Evolutionary conservation across 2,888 invertebrate species (phyloP).

Genomic region (Chouioia cunea): DNA sequence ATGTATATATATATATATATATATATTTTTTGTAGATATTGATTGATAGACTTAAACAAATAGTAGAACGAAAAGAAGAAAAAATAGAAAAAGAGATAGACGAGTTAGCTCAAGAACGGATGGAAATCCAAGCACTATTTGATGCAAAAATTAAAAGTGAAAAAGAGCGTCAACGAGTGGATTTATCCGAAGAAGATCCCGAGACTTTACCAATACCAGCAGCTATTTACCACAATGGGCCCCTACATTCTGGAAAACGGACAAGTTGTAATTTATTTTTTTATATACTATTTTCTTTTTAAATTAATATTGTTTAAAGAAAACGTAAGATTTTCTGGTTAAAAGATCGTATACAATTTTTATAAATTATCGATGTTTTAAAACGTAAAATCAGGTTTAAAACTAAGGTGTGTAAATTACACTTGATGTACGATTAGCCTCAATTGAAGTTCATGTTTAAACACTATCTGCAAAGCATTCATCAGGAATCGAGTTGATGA

Average conservation of each 20-base stretch:
- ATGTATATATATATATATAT: not conserved
- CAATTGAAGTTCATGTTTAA: too few relatives aligned
- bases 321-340: too few relatives aligned
- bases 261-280: slow-evolving; percentile 59
- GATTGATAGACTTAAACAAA: slow-evolving; percentile 56
- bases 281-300: slow-evolving; percentile 32
- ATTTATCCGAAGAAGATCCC: slow-evolving; percentile 54
- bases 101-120: slow-evolving; percentile 58
- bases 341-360: slow-evolving; percentile 1
- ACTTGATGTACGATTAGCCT: too few relatives aligned
- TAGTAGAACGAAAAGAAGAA: slow-evolving; percentile 56
- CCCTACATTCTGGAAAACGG: slow-evolving; percentile 59
- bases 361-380: not conserved
- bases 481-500: too few relatives aligned
- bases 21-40: slow-evolving; percentile 42
- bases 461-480: too few relatives aligned
- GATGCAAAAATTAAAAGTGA: slow-evolving; percentile 54
- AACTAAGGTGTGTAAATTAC: too few relatives aligned
- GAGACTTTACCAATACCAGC: slow-evolving; percentile 60
- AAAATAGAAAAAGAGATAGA: slow-evolving; percentile 56
- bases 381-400: too few relatives aligned
- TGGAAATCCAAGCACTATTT: slow-evolving; percentile 57
- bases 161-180: slow-evolving; percentile 47
- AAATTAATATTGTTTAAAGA: too few relatives aligned
- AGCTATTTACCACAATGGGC: slow-evolving; percentile 54